These are phyloP conservation scores for Propithecus deckenii DNA, from an alignment of 2,797 vertebrate species.

Conservation along the genomic window DNA sequence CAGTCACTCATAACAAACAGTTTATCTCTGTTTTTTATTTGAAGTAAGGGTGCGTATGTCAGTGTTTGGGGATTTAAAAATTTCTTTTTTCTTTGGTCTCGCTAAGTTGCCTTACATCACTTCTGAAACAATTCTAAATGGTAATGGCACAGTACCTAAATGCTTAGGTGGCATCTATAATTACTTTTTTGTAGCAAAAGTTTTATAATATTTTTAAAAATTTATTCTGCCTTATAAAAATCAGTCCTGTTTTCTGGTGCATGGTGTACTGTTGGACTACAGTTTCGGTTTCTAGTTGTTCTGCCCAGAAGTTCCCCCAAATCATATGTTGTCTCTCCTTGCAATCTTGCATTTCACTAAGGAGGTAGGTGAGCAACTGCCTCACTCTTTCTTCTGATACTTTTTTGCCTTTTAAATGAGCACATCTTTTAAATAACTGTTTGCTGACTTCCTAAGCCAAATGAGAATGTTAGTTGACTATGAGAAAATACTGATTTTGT, in stretches of 20 bases:
- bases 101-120: neutral
- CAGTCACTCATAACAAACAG: neutral
- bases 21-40: neutral
- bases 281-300: neutral
- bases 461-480: neutral
- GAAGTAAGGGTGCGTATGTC: neutral
- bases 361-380: neutral
- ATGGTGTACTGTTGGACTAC: rapidly evolving
- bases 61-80: neutral
- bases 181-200: neutral
- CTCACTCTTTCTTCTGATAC: neutral
- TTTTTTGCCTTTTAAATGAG: neutral
- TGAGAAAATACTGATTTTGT: neutral
- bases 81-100: neutral
- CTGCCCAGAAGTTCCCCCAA: neutral
- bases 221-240: neutral
- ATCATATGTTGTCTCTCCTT: neutral
- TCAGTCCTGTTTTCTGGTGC: neutral
- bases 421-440: neutral
- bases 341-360: neutral
- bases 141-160: neutral
- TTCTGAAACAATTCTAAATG: neutral
- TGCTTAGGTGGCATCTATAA: neutral
- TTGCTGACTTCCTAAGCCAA: neutral
- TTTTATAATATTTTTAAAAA: neutral